Conservation (phyloP, 2,797 vertebrate genomes). For the Esox masquinongy region DNA sequence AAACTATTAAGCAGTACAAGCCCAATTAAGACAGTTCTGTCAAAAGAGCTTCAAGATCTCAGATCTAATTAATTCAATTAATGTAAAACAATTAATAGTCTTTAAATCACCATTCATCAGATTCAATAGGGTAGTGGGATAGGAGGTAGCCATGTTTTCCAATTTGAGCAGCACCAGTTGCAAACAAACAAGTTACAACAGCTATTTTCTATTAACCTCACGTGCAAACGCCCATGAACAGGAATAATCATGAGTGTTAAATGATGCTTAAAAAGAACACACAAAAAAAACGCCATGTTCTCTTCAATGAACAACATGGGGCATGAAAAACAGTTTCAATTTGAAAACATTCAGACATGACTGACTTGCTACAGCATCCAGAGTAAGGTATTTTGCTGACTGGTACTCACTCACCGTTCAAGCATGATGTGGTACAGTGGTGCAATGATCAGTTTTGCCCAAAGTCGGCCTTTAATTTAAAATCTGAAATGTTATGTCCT, state of each 20-base stretch:
- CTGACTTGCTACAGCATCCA: too few species aligned
- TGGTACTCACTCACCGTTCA: too few species aligned
- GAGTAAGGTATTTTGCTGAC: too few species aligned
- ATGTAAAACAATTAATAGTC: not conserved
- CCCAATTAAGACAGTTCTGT: not conserved
- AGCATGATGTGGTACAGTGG: too few species aligned
- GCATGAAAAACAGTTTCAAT: too few species aligned
- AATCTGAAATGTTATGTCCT: conserved; percentile 74
- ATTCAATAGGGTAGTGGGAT: not conserved
- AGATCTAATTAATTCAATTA: not conserved
- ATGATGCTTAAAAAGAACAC: conserved; percentile 67
- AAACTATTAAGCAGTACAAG: not conserved
- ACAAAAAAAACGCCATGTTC: conserved; percentile 50
- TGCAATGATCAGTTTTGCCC: too few species aligned
- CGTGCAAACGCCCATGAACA: conserved; percentile 32
- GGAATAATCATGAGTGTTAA: conserved; percentile 68
- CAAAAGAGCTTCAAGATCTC: not conserved
- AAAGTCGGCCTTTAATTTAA: not conserved
- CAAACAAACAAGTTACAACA: conserved; percentile 32
- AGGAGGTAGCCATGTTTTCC: not conserved
- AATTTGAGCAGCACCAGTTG: conserved; percentile 13
- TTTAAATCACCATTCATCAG: too few species aligned
- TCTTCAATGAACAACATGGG: conserved; percentile 39
- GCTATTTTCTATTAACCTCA: not conserved
- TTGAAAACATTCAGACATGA: too few species aligned